Conservation (phyloP, 2,797 vertebrate genomes). For the Aphelocoma californica region DNA sequence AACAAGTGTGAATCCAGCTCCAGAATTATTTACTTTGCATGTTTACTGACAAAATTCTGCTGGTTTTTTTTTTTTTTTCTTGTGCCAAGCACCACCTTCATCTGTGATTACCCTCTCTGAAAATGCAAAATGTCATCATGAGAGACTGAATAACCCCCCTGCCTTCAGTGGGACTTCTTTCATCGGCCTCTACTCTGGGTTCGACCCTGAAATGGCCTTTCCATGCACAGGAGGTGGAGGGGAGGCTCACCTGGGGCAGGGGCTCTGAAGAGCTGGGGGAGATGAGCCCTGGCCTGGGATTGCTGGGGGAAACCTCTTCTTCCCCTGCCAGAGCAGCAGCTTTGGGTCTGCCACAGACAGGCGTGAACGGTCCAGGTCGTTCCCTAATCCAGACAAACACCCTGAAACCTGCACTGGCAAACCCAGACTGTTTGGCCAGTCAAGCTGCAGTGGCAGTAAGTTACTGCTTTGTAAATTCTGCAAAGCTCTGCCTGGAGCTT, state of each 20-base stretch:
- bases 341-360: neutral
- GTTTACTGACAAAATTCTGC: neutral
- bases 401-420: neutral
- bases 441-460: neutral
- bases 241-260: neutral
- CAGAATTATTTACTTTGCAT: neutral
- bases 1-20: neutral
- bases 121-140: neutral
- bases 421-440: neutral
- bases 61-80: neutral
- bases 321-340: neutral
- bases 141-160: neutral
- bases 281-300: neutral
- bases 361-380: accelerated
- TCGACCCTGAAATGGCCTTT: neutral
- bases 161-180: neutral
- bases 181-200: neutral
- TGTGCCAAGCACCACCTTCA: neutral
- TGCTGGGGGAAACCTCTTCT: neutral
- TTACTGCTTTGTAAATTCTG: neutral
- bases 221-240: neutral
- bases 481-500: neutral
- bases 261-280: neutral
- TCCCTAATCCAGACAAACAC: neutral
- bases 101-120: neutral